A percentile compares a stretch with the other conserved stretches of the same genome.
Conservation (phyloP, 2,888 invertebrate genomes). For the Antitype chi region DNA sequence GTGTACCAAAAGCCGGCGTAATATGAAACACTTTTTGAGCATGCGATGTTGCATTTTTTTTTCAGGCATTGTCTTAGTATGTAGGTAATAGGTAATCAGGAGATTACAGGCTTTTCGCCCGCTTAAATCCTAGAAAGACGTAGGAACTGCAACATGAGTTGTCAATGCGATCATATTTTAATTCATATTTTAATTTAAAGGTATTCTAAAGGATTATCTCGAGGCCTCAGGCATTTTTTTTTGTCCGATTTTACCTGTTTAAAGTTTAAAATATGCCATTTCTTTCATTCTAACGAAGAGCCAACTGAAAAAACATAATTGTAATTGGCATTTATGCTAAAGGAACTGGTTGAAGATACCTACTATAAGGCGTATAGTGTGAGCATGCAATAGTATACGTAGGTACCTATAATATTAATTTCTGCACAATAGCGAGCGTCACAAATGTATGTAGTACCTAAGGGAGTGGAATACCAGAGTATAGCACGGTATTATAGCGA, state of each 20-base stretch:
- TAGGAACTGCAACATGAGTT: not conserved
- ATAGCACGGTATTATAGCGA: conserved; percentile 20
- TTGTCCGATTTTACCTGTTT: not conserved
- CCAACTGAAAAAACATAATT: not conserved
- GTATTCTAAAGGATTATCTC: not conserved
- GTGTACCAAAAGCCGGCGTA: not conserved
- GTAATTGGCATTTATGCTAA: not conserved
- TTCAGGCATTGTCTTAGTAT: too few relatives aligned
- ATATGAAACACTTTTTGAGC: not conserved
- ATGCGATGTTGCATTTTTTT: not conserved
- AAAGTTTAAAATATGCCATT: not conserved
- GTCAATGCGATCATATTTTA: not conserved
- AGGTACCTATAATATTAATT: conserved; percentile 4
- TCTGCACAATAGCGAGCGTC: conserved; percentile 17
- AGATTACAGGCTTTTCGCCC: not conserved
- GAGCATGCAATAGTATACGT: not conserved
- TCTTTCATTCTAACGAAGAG: not conserved
- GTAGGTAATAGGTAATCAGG: not conserved
- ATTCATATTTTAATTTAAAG: not conserved
- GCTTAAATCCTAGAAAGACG: not conserved
- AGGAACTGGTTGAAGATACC: not conserved
- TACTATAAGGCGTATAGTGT: not conserved
- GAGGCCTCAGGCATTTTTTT: not conserved
- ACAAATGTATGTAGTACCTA: conserved; percentile 29
- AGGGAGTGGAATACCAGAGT: conserved; percentile 26